Evolutionary conservation across 2,113 vertebrate genomes (phyloP).

Genomic region (Girardinichthys multiradiatus): DNA sequence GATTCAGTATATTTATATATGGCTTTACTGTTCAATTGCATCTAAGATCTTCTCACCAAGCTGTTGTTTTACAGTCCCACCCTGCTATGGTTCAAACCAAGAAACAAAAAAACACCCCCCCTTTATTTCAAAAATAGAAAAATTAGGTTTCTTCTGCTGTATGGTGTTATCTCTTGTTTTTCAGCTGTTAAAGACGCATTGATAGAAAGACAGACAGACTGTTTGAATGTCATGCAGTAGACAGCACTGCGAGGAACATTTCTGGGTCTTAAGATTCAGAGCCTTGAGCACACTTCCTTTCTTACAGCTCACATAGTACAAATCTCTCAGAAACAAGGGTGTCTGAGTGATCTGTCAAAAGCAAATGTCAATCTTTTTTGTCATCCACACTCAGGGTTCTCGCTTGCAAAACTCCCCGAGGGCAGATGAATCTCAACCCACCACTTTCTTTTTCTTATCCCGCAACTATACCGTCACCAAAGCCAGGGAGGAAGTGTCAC

Average conservation of each 20-base stretch:
- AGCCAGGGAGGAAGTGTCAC: constrained; percentile 69
- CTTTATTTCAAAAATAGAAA: constrained; percentile 24
- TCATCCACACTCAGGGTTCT: constrained; percentile 66
- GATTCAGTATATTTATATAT: constrained; percentile 5
- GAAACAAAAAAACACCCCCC: constrained; percentile 37
- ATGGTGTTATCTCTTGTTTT: constrained; percentile 49
- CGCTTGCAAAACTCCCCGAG: constrained; percentile 59
- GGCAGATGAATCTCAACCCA: constrained; percentile 55
- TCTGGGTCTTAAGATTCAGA: constrained; percentile 55
- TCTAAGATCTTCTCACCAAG: constrained; percentile 54
- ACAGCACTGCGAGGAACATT: constrained; percentile 62
- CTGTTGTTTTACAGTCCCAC: constrained; percentile 40
- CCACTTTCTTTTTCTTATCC: constrained; percentile 64
- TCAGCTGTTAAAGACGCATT: constrained; percentile 48
- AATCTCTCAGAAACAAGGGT: constrained; percentile 63
- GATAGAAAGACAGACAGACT: constrained; percentile 25
- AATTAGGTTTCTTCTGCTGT: constrained; percentile 26
- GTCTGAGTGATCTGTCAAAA: constrained; percentile 76
- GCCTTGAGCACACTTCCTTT: constrained; percentile 58
- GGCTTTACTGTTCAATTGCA: constrained; percentile 50
- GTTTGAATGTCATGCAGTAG: constrained; percentile 56
- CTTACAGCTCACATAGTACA: constrained; percentile 61
- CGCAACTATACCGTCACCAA: constrained; percentile 53
- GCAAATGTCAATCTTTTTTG: constrained; percentile 79
- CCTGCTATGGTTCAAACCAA: constrained; percentile 59